phyloP scores from a whole-genome alignment of 2,888 invertebrate genomes.

The Diloba caeruleocephala region DNA sequence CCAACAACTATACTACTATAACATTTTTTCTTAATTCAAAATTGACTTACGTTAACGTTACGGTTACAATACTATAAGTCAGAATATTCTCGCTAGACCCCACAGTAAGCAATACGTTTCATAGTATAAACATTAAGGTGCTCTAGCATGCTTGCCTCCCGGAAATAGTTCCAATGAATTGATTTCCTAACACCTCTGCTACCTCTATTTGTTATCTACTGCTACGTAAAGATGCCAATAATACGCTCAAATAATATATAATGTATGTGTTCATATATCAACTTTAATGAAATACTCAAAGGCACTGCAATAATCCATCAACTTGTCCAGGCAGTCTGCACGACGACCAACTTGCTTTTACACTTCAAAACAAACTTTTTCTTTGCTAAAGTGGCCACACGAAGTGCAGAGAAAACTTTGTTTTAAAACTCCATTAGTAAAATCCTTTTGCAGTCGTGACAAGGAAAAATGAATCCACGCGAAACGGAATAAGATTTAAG shows the following conservation, averaged over 20 bases:
- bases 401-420: slow-evolving; percentile 63
- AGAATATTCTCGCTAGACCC: too few species aligned
- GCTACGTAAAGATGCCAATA: slow-evolving; percentile 16
- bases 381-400: slow-evolving; percentile 40
- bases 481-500: slow-evolving; percentile 52
- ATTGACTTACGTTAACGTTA: too few species aligned
- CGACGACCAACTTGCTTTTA: slow-evolving; percentile 61
- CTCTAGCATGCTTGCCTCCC: too few species aligned
- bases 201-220: too few species aligned
- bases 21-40: too few species aligned
- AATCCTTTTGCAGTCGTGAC: slow-evolving; percentile 43
- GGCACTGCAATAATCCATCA: slow-evolving; percentile 76
- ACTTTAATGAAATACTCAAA: slow-evolving; percentile 71
- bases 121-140: too few species aligned
- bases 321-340: slow-evolving; percentile 69
- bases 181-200: too few species aligned
- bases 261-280: slow-evolving; percentile 46
- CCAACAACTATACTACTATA: too few species aligned
- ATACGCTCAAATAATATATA: slow-evolving; percentile 8
- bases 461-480: slow-evolving; percentile 57
- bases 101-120: too few species aligned
- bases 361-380: slow-evolving; percentile 42
- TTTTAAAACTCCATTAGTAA: slow-evolving; percentile 66
- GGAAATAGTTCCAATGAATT: too few species aligned
- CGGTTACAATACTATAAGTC: too few species aligned